phyloP scores from a whole-genome alignment of 1,140 invertebrate genomes.

The Drosophila tristis region DNA sequence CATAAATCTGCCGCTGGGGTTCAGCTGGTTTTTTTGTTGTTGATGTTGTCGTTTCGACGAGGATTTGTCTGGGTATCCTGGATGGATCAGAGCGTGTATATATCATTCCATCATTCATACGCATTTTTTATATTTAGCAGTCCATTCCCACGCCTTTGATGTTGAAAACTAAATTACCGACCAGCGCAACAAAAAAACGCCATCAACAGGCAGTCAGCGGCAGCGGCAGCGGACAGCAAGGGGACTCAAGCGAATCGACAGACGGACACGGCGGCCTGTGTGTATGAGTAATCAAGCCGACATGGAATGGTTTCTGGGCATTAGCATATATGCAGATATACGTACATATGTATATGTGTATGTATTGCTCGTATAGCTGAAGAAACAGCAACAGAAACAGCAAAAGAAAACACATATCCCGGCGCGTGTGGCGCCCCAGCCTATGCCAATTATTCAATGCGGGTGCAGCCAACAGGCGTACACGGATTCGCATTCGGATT shows the following conservation, averaged over 20 bases:
- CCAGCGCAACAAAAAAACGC: constrained; percentile 21
- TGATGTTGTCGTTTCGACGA: constrained; percentile 1
- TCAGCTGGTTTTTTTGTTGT: neutral
- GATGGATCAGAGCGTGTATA: constrained; percentile 46
- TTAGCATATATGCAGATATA: constrained; percentile 73
- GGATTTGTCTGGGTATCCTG: constrained; percentile 67
- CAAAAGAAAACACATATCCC: constrained; percentile 44
- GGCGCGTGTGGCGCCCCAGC: constrained; percentile 75
- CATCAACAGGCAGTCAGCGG: constrained; percentile 15
- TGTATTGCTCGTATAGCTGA: constrained; percentile 18
- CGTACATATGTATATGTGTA: constrained; percentile 32
- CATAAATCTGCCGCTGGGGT: constrained; percentile 61
- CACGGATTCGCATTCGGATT: constrained; percentile 40
- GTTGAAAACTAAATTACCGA: constrained; percentile 77
- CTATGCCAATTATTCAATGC: constrained; percentile 80
- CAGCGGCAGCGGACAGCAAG: neutral
- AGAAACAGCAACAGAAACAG: constrained; percentile 26
- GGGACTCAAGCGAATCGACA: constrained; percentile 28
- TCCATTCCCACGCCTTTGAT: constrained; percentile 78
- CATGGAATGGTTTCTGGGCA: constrained; percentile 51
- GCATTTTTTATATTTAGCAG: constrained; percentile 27
- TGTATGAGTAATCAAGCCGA: constrained; percentile 77
- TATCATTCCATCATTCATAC: constrained; percentile 56
- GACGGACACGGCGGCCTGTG: neutral
- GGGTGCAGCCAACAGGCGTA: constrained; percentile 76